Evolutionary conservation across 2,888 invertebrate genomes (phyloP), one percentile per base, ranked within the genome.

Genomic region (Melitaea athalia): DNA sequence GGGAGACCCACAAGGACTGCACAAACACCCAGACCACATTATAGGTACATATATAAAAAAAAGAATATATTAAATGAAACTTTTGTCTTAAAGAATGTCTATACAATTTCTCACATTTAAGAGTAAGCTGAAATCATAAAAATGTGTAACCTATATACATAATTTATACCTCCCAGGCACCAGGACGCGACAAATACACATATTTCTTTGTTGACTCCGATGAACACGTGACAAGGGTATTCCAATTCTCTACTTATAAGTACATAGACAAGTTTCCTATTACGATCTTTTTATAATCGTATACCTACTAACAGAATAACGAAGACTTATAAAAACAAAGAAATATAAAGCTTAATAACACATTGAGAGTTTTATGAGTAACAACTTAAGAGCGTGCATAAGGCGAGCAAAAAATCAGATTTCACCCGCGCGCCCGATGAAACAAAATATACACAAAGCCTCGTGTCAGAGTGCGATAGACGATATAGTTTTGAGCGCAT

Each of bases 201-300:
- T 70, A 67, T 49, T 66, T 60, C 60, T 53, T 47, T 17, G 67
- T 67, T 70, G 69, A 69, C 69, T 66, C 66, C 49, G 53, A 11
- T 57, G 59, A 49, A 53, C 67, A 55, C 60, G 49, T 63, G 53
- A 70, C 49, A 43, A 45, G 57, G 60, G 31, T 63, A 63, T 63
- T 67, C 59, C 53, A 55, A 60, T 33, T 60, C 2, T 60, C 60
- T 52, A 52, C 10, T 65, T 65, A 60, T 60, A 45, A 50, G 42
- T 63, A 43, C 45, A 43, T 45, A 31, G 50, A 63, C 63, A 50
- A 53, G 55, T 66, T 66, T 66, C 60, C 24, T 66, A 63, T 42
- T 63, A 67, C 42, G 24, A 24, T 57, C 53, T 52, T 45, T 55
- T 59, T 15, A 49, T 50, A 17, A 59, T 7, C 12, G 14, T 49